phyloP scores from a whole-genome alignment of 2,888 invertebrate genomes.

The Ditula angustiorana region DNA sequence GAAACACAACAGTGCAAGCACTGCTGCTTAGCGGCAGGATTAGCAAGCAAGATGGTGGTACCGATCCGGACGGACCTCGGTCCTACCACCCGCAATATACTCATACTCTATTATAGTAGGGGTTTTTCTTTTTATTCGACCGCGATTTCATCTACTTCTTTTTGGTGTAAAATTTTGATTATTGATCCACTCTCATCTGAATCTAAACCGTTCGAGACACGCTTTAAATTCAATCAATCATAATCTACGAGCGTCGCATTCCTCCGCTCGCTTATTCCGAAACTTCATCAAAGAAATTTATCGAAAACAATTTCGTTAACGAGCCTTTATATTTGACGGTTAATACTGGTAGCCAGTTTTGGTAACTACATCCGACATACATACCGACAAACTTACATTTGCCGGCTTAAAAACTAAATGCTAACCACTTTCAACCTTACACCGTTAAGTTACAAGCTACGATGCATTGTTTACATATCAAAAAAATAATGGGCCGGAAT shows the following conservation, averaged over 20 bases:
- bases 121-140: too few relatives aligned
- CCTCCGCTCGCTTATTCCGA: slow-evolving; percentile 52
- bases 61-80: too few relatives aligned
- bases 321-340: slow-evolving; percentile 61
- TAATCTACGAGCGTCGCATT: slow-evolving; percentile 48
- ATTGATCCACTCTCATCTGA: slow-evolving; percentile 36
- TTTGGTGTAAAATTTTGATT: too few relatives aligned
- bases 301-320: slow-evolving; percentile 71
- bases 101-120: too few relatives aligned
- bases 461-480: slow-evolving; percentile 11
- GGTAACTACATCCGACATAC: slow-evolving; percentile 48
- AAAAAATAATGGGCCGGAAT: slow-evolving; percentile 41
- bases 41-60: too few relatives aligned
- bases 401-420: slow-evolving; percentile 30
- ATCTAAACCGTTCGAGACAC: slow-evolving; percentile 43
- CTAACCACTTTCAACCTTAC: slow-evolving; percentile 53
- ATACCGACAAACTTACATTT: slow-evolving; percentile 45
- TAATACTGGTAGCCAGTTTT: slow-evolving; percentile 70
- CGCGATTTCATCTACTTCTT: too few relatives aligned
- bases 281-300: slow-evolving; percentile 57
- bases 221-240: slow-evolving; percentile 54
- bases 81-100: too few relatives aligned
- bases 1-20: too few relatives aligned
- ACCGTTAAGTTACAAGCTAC: slow-evolving; percentile 41
- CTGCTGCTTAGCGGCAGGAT: too few relatives aligned